A percentile compares a stretch with the other conserved stretches of the same genome.
phyloP scores from a whole-genome alignment of 1,140 invertebrate species.

The Galleria mellonella region DNA sequence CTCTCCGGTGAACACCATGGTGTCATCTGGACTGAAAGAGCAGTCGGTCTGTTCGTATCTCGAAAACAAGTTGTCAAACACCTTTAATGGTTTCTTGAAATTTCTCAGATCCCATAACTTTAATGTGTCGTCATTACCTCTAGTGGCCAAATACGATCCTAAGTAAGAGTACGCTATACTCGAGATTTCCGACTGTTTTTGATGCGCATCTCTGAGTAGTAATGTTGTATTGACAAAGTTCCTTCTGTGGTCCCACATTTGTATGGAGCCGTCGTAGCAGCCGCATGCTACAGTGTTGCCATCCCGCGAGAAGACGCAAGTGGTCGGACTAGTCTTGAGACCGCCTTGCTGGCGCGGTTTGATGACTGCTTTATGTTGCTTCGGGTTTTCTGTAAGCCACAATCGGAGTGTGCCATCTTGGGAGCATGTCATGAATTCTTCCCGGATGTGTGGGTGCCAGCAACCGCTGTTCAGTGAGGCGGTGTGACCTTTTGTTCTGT shows the following conservation, averaged over 20 bases:
- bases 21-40: conserved; percentile 95
- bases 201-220: conserved; percentile 87
- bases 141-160: conserved; percentile 85
- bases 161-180: conserved; percentile 93
- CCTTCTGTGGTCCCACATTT: conserved; percentile 97
- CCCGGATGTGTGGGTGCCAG: conserved; percentile 94
- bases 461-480: conserved; percentile 92
- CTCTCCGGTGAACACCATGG: conserved; percentile 90
- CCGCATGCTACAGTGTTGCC: conserved; percentile 92
- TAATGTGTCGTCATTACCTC: conserved; percentile 93
- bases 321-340: conserved; percentile 90
- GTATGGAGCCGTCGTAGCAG: conserved; percentile 96
- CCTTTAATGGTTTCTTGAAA: conserved; percentile 86
- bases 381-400: conserved; percentile 88
- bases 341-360: conserved; percentile 93
- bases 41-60: conserved; percentile 95
- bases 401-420: conserved; percentile 94
- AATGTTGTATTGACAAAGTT: conserved; percentile 87
- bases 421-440: conserved; percentile 96
- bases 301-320: conserved; percentile 90
- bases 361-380: conserved; percentile 89
- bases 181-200: conserved; percentile 87
- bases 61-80: conserved; percentile 84
- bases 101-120: conserved; percentile 96
- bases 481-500: conserved; percentile 94